Evolutionary conservation across 2,797 vertebrate genomes (phyloP), one percentile per base, ranked within the genome.

Genomic region (Bovichtus variegatus): DNA sequence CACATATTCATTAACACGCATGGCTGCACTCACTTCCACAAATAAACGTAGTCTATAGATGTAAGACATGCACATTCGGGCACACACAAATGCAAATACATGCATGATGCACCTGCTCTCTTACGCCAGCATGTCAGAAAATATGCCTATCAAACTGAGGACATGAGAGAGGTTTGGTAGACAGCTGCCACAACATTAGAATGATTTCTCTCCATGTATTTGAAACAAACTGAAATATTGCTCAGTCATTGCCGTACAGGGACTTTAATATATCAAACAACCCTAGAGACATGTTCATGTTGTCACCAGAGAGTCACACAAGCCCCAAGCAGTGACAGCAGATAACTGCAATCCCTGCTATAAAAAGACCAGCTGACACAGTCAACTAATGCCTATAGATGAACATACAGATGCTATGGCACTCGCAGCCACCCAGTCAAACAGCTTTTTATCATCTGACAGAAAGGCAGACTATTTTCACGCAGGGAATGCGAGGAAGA

Each of bases 1-100:
- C 93, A 95, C 84, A 89, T 79, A 65, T 86, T 87, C 82, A 88
- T 92, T 90, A 91, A 81, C 76, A 89, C 84, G 85, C 90, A 89
- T 90, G 93, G 91, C 89, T 92, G 89, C 88, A 92, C 92, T 74
- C 77, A 67, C 58, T 53, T 87, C 77, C 80, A 88, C 86, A 89
- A 84, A 92, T 83, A 90, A 90, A 86, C 50, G 80, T 59, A 46
- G 21, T 76, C 62, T 70, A 49, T 72, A 73, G 50, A 85, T 77
- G 51, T 13, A 67, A 47, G 40, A 64, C 63, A 51, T 23, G 41
- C 79, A 65, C 19, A 53, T 27, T 47, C 16, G 54, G 23, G 54
- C 51, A n/a, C 1, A 44, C 34, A 81, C 60, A 76, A 65, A 87
- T 55, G 76, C 64, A 76, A 54, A 62, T 21, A 29, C 68, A 76